Evolutionary conservation across 2,888 invertebrate genomes (phyloP), one percentile per base, ranked within the genome.

Genomic region (Dicycla oo): DNA sequence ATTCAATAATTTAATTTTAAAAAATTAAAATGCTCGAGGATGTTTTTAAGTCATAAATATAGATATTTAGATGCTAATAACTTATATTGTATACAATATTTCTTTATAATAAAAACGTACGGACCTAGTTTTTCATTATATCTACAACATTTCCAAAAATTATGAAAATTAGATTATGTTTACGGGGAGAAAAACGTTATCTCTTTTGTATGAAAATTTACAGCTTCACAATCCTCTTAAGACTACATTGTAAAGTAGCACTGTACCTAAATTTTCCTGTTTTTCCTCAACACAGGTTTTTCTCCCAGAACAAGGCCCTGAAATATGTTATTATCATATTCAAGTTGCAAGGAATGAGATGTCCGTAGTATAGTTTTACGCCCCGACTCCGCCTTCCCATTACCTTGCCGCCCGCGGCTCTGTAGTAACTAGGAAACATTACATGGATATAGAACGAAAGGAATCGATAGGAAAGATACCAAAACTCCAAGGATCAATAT

Each of bases 271-370:
- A 40, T 61, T 77, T 43, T 30, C 67, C 49, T 62, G 13, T 64
- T 57, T 82, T 63, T 74, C 23, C 23, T 23, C 58, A 1, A 18
- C 70, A 68, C 74, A 75, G 74, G 76, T 79, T 82, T 62, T 67
- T 73, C 30, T 30, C 11, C 26, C 68, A 57, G 56, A 60, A 70
- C 75, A 74, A 60, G 61, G 65, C 38, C 63, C 78, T 86, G 86
- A 93, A 95, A 95, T 94, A 95, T 95, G 95, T 92, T 94, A 94
- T 93, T 93, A 93, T 88, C 87, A 91, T 94, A 93, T 91, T 90
- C 89, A 85, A 89, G 87, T 88, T 85, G 83, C 87, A 81, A 85
- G 89, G 88, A 92, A 94, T 93, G 93, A 93, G 94, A 92, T 89
- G 92, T 93, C 91, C 86, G 91, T 91, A 87, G 90, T 91, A 89